Percentiles rank a stretch among this genome's conserved stretches.
Conservation (phyloP, 2,113 vertebrate genomes). For the Syngnathus typhle region DNA sequence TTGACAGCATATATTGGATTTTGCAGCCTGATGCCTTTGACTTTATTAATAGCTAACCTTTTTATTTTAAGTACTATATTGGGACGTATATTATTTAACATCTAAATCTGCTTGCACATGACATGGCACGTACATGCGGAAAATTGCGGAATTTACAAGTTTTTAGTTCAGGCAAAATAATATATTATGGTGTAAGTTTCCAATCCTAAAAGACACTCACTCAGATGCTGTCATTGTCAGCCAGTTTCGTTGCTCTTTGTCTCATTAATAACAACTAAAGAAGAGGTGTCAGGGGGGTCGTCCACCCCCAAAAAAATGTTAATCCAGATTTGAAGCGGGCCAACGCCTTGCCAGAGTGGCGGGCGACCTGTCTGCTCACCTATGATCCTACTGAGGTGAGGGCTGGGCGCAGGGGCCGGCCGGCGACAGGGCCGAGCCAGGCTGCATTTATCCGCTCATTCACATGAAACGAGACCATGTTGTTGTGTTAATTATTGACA, state of each 20-base stretch:
- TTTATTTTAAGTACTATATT: no score
- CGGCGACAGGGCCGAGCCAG: slow-evolving; percentile 58
- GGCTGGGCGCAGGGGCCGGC: slow-evolving; percentile 43
- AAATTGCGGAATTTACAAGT: not conserved
- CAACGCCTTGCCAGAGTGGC: slow-evolving; percentile 64
- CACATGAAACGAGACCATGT: slow-evolving; percentile 73
- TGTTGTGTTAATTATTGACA: slow-evolving; percentile 78
- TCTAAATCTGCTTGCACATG: no score
- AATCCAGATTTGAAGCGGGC: slow-evolving; percentile 61
- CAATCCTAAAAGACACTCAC: slow-evolving; percentile 7
- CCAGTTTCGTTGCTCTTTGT: not conserved
- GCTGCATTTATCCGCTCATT: slow-evolving; percentile 60
- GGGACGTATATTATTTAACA: no score
- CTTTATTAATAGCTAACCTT: not conserved
- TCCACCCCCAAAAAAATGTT: slow-evolving; percentile 71
- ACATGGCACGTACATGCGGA: not conserved
- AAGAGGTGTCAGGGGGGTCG: not conserved
- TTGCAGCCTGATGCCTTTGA: not conserved
- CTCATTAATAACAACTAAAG: not conserved
- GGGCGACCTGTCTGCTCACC: slow-evolving; percentile 69
- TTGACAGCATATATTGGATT: no score
- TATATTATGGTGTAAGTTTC: not conserved
- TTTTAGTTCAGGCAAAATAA: no score
- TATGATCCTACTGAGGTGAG: slow-evolving; percentile 65
- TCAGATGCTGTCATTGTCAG: slow-evolving; percentile 32